Evolutionary conservation across 1,140 invertebrate genomes (phyloP).

Genomic region (Papilio dardanus): DNA sequence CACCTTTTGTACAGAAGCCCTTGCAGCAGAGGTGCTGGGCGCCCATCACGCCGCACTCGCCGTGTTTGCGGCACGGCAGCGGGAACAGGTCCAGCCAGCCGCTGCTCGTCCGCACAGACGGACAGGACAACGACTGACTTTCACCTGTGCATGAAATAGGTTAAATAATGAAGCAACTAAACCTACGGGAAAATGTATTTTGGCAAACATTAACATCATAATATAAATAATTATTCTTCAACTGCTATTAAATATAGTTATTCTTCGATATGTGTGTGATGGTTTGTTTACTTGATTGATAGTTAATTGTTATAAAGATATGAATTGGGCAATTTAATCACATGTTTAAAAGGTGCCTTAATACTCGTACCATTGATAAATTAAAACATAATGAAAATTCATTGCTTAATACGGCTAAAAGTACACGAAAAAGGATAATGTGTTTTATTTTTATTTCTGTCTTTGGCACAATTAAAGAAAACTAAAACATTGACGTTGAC

Average conservation of each 20-base stretch:
- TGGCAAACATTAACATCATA: not conserved
- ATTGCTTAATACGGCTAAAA: not conserved
- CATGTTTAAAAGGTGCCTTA: too few relatives aligned
- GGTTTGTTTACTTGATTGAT: too few relatives aligned
- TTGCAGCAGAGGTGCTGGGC: conserved; percentile 75
- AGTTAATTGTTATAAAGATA: too few relatives aligned
- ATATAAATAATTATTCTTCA: too few relatives aligned
- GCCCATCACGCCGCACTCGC: conserved; percentile 77
- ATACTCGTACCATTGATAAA: too few relatives aligned
- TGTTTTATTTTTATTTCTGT: not conserved
- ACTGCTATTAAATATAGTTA: too few relatives aligned
- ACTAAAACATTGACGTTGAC: not conserved
- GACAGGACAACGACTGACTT: conserved; percentile 67
- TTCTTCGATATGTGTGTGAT: too few relatives aligned
- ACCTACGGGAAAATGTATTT: not conserved
- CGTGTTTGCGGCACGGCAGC: conserved; percentile 72
- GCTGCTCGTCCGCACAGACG: conserved; percentile 71
- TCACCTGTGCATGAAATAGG: conserved; percentile 53
- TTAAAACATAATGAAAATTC: too few relatives aligned
- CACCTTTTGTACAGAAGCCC: conserved; percentile 75
- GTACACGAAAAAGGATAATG: not conserved
- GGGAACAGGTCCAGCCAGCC: conserved; percentile 80
- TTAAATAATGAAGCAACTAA: not conserved
- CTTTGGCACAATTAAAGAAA: not conserved
- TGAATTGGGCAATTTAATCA: too few relatives aligned